Evolutionary conservation across 2,113 vertebrate genomes (phyloP), one percentile per base, ranked within the genome.

Genomic region (Marmota monax): DNA sequence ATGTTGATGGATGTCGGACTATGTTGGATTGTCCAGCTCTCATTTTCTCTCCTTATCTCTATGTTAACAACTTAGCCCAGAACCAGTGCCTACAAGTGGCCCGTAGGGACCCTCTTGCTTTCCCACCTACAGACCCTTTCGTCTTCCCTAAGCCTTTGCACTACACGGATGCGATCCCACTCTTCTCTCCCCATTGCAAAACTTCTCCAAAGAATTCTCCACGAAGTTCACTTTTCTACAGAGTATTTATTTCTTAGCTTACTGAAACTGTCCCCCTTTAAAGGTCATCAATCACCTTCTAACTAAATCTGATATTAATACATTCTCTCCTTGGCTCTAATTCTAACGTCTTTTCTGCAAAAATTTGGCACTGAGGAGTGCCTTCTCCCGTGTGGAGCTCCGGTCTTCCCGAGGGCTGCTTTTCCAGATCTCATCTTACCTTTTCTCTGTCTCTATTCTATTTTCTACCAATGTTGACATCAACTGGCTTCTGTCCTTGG

Each of bases 201-300:
- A 69, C 20, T 69, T 77, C 56, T 74, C 58, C 70, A 84, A 85
- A 92, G 78, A 82, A 72, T 78, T 94, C 27, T 88, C 58, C 61
- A 37, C 23, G 27, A 42, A 48, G 39, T 84, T 72, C n/a, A n/a
- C 20, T 39, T 93, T 88, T 77, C 37, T n/a, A 27, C 7, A 11
- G 16, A 17, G 16, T 53, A 51, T 23, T 48, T 88, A 53, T 45
- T 93, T 69, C 61, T 91, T 76, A 61, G 70, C 51, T 93, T 39
- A 22, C 34, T 63, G 63, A 86, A 86, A 83, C 10, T 56, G n/a
- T 18, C 92, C 78, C 69, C 27, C 9, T 51, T 70, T 56, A 42
- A 37, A 37, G 87, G 69, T 74, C 63, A 83, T 23, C 74, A 29
- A 7, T 48, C 78, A 70, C 82, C 82, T 96, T 85, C 23, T 80